Evolutionary conservation across 2,888 invertebrate species (phyloP).

Genomic region (Tipula vernalis): DNA sequence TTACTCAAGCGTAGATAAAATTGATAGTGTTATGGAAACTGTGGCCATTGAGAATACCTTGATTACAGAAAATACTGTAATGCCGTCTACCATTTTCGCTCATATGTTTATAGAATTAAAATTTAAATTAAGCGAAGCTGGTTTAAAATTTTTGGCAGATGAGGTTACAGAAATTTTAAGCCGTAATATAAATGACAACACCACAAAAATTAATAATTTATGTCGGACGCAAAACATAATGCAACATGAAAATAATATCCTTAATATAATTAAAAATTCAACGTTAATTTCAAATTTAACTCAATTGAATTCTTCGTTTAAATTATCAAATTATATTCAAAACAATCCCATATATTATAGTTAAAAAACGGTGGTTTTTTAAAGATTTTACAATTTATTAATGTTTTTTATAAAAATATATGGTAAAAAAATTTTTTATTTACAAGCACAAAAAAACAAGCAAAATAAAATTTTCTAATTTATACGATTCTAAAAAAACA

Average conservation of each 20-base stretch:
- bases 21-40: background rate
- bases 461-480: no score
- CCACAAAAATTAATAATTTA: background rate
- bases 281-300: background rate
- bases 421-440: no score
- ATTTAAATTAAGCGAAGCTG: background rate
- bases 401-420: no score
- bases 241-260: background rate
- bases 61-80: background rate
- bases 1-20: background rate
- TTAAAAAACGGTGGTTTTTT: no score
- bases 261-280: no score
- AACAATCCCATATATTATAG: no score
- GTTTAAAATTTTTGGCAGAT: background rate
- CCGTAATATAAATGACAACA: background rate
- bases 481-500: no score
- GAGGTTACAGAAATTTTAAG: background rate
- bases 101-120: background rate
- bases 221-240: background rate
- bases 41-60: no score
- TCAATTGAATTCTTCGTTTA: background rate
- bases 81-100: no score
- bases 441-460: no score
- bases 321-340: background rate
- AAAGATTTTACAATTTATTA: no score